phyloP scores from a whole-genome alignment of 1,140 invertebrate species.

The Tyrophagus putrescentiae region DNA sequence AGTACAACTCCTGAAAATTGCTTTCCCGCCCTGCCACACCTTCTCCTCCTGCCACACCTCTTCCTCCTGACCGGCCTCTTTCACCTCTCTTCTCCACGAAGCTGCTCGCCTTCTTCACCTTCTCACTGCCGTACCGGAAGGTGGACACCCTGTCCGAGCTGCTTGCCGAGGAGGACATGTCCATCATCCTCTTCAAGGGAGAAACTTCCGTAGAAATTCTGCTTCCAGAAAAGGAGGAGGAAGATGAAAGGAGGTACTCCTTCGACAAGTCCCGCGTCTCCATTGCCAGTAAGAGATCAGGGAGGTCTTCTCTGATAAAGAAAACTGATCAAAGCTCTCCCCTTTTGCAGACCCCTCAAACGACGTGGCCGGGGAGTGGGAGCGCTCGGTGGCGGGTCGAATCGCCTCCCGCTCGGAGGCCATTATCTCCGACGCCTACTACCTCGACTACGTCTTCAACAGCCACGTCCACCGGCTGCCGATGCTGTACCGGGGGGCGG shows the following conservation, averaged over 20 bases:
- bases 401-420: background rate
- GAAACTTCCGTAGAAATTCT: slow-evolving; percentile 1
- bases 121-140: background rate
- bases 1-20: too few species aligned
- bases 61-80: background rate
- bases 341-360: slow-evolving; percentile 1
- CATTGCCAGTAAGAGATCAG: background rate
- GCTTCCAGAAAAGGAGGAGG: background rate
- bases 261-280: background rate
- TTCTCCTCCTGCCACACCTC: background rate
- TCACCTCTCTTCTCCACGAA: background rate
- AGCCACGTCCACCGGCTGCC: background rate
- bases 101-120: slow-evolving; percentile 5
- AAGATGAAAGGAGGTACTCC: background rate
- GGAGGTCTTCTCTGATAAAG: background rate
- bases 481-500: background rate
- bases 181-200: background rate
- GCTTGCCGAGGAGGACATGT: background rate
- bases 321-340: background rate
- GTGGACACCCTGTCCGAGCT: background rate
- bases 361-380: background rate
- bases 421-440: background rate
- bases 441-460: slow-evolving; percentile 1
- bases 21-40: too few species aligned
- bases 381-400: background rate